These are phyloP conservation scores for Atherix ibis DNA, from an alignment of 2,888 invertebrate species.

Conservation along the genomic window DNA sequence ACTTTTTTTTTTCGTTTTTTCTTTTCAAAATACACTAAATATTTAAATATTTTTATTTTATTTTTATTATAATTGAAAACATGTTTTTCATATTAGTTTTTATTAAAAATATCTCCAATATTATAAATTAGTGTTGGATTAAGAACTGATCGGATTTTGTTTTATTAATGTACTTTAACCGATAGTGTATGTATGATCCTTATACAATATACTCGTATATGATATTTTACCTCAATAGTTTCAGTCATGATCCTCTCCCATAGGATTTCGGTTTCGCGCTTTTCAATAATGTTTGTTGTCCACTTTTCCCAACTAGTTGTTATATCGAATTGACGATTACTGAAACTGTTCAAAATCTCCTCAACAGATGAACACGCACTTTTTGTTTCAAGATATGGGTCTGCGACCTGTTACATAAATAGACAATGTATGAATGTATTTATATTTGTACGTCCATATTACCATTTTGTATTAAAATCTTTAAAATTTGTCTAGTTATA, in stretches of 20 bases:
- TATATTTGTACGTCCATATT: constrained; percentile 11
- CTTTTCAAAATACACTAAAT: too few relatives aligned
- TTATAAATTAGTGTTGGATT: too few relatives aligned
- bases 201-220: constrained; percentile 1
- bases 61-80: too few relatives aligned
- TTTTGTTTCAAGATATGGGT: constrained; percentile 51
- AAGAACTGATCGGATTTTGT: too few relatives aligned
- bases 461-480: too few relatives aligned
- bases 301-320: constrained; percentile 55
- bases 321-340: constrained; percentile 45
- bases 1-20: too few relatives aligned
- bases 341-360: constrained; percentile 49
- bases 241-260: constrained; percentile 43
- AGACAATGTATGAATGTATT: constrained; percentile 17
- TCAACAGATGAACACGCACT: constrained; percentile 50
- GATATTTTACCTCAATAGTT: constrained; percentile 43
- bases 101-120: too few relatives aligned
- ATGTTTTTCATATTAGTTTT: too few relatives aligned
- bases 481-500: too few relatives aligned
- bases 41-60: too few relatives aligned
- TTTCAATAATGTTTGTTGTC: constrained; percentile 47
- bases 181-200: too few relatives aligned
- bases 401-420: constrained; percentile 39
- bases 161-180: too few relatives aligned
- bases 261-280: constrained; percentile 35